These are phyloP conservation scores for Anguilla marmorata DNA, from an alignment of 2,797 vertebrate species.

Conservation along the genomic window DNA sequence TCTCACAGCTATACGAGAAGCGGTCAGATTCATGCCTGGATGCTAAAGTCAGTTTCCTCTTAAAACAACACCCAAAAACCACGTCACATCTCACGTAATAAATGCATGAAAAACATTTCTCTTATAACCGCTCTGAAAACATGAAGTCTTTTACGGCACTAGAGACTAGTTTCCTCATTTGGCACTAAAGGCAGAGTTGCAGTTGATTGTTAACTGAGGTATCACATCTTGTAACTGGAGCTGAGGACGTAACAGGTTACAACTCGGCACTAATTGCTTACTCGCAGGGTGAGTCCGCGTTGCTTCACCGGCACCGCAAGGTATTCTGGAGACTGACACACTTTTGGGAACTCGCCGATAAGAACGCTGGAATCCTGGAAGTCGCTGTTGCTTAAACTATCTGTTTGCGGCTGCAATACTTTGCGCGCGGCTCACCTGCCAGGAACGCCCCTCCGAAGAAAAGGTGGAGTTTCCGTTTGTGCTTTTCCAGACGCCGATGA, in stretches of 20 bases:
- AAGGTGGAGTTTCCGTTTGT: slow-evolving; percentile 42
- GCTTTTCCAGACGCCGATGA: slow-evolving; percentile 36
- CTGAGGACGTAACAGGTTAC: no score
- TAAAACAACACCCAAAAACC: neutral
- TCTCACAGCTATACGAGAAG: no score
- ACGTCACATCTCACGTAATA: neutral
- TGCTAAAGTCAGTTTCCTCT: neutral
- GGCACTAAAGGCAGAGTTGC: no score
- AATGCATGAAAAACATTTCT: neutral
- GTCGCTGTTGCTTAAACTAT: neutral
- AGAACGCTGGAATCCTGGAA: slow-evolving; percentile 23
- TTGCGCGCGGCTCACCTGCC: slow-evolving; percentile 47
- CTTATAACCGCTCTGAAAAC: neutral
- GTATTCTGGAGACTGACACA: neutral
- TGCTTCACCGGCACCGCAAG: no score
- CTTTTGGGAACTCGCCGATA: neutral
- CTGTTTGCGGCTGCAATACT: neutral
- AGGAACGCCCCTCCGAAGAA: slow-evolving; percentile 42
- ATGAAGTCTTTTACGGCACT: neutral
- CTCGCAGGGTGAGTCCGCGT: neutral
- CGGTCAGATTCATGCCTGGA: no score
- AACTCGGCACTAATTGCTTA: neutral
- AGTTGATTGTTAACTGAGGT: neutral
- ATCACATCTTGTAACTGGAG: neutral
- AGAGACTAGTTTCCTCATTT: neutral